These are phyloP conservation scores for Amazona ochrocephala DNA, from an alignment of 2,797 vertebrate species.

Conservation along the genomic window DNA sequence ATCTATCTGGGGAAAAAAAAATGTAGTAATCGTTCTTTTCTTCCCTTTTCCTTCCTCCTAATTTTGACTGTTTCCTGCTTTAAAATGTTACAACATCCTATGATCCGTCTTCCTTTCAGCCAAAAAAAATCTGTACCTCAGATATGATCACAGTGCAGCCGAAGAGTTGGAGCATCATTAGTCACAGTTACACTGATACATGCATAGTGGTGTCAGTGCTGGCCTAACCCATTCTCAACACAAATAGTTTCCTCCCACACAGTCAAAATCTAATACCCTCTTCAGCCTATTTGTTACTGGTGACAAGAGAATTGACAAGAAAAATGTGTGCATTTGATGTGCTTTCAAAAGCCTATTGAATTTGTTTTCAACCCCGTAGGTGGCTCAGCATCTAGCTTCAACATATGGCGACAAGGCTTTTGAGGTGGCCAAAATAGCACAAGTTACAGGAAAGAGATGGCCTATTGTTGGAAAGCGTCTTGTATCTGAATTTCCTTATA, in stretches of 20 bases:
- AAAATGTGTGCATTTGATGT: neutral
- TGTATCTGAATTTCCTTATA: conserved; percentile 97
- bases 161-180: conserved; percentile 9
- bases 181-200: conserved; percentile 16
- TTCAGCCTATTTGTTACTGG: conserved; percentile 18
- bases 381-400: conserved; percentile 88
- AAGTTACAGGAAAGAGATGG: conserved; percentile 94
- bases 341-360: neutral
- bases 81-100: neutral
- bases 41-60: neutral
- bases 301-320: conserved; percentile 2
- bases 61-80: neutral
- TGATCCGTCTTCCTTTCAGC: neutral
- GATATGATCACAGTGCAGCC: neutral
- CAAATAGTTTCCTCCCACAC: conserved; percentile 47
- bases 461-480: conserved; percentile 93
- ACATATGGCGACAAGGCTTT: conserved; percentile 88
- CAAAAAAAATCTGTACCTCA: neutral
- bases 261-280: conserved; percentile 15
- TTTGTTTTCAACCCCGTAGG: conserved; percentile 75
- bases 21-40: neutral
- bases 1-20: neutral
- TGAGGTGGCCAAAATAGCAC: conserved; percentile 93
- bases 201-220: conserved; percentile 41
- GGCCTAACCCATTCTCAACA: conserved; percentile 9